phyloP scores from a whole-genome alignment of 1,140 invertebrate genomes.

The Drosophila azteca region DNA sequence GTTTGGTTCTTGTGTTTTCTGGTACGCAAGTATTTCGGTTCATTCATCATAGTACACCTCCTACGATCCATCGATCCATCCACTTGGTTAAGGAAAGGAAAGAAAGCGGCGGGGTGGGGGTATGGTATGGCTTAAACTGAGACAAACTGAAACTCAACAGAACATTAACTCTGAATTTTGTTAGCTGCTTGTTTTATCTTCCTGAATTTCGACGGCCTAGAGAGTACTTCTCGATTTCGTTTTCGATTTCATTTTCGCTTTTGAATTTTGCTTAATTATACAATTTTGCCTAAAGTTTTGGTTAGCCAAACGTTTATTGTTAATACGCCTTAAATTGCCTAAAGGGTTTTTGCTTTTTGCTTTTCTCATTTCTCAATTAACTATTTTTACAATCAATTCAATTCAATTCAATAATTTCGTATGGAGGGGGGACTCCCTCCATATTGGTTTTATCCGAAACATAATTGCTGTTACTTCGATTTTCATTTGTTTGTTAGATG shows the following conservation, averaged over 20 bases:
- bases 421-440: conserved; percentile 39
- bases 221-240: not conserved
- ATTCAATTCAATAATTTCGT: conserved; percentile 69
- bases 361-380: conserved; percentile 61
- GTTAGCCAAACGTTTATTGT: conserved; percentile 82
- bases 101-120: conserved; percentile 29
- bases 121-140: not conserved
- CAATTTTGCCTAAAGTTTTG: conserved; percentile 81
- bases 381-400: conserved; percentile 76
- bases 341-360: conserved; percentile 61
- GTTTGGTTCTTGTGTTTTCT: conserved; percentile 8
- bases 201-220: conserved; percentile 60
- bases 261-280: conserved; percentile 61
- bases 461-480: conserved; percentile 63
- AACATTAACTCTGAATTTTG: conserved; percentile 36
- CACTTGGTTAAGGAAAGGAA: conserved; percentile 39
- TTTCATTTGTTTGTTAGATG: conserved; percentile 32
- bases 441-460: conserved; percentile 78
- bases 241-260: conserved; percentile 37
- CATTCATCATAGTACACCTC: conserved; percentile 10
- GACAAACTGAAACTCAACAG: conserved; percentile 45
- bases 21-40: conserved; percentile 60
- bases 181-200: conserved; percentile 21
- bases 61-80: not conserved
- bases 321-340: conserved; percentile 84